These are phyloP conservation scores for Thymelicus acteon DNA, from an alignment of 2,888 invertebrate species.

Conservation along the genomic window DNA sequence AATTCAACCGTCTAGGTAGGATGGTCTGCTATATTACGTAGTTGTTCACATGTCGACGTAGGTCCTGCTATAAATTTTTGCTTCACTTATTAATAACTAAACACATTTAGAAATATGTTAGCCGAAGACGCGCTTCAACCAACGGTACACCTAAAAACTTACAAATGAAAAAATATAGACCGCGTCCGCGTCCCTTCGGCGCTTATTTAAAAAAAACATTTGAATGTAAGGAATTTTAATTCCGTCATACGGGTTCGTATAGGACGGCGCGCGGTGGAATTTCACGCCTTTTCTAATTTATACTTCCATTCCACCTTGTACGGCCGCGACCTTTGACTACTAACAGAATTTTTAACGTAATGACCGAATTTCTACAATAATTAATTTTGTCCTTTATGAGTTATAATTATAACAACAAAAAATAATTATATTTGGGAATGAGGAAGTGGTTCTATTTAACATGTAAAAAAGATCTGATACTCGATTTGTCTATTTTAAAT, in stretches of 20 bases:
- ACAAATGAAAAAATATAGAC: conserved; percentile 32
- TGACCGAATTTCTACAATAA: too few relatives aligned
- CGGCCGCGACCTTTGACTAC: conserved; percentile 3
- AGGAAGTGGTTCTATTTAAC: too few relatives aligned
- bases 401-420: too few relatives aligned
- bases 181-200: conserved; percentile 33
- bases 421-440: too few relatives aligned
- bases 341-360: background rate
- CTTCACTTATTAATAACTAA: too few relatives aligned
- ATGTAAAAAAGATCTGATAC: too few relatives aligned
- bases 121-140: background rate
- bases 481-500: too few relatives aligned
- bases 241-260: conserved; percentile 63
- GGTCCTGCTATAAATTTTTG: background rate
- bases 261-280: conserved; percentile 65
- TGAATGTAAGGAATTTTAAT: conserved; percentile 67
- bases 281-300: conserved; percentile 76
- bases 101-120: background rate
- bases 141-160: conserved; percentile 5
- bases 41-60: too few relatives aligned
- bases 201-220: conserved; percentile 55
- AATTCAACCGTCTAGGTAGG: too few relatives aligned
- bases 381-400: too few relatives aligned
- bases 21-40: too few relatives aligned
- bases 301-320: conserved; percentile 70